Evolutionary conservation across 37 sponge, comb jelly and placozoan genomes (phyloP).

Genomic region (Spongilla lacustris): DNA sequence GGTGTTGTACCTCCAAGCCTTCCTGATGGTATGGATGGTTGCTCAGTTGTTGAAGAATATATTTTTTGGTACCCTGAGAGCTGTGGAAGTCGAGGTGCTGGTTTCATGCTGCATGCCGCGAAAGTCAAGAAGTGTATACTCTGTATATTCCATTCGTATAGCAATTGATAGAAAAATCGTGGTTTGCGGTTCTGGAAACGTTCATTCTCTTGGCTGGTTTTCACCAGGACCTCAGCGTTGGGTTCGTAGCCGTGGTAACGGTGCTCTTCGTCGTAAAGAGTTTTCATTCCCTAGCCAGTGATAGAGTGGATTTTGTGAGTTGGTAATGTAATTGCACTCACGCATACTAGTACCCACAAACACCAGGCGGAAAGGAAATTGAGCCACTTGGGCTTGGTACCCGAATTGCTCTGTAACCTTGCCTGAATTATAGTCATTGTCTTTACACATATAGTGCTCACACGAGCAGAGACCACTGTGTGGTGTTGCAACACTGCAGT

Average conservation of each 20-base stretch:
- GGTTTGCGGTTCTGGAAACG: constrained; percentile 96
- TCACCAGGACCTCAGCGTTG: constrained; percentile 83
- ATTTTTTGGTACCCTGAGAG: constrained; percentile 90
- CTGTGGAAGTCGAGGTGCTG: constrained; percentile 90
- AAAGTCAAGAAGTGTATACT: neutral
- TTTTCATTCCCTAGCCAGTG: constrained; percentile 93
- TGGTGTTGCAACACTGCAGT: too few relatives aligned
- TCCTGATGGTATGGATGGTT: constrained; percentile 73
- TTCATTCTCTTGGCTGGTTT: constrained; percentile 95
- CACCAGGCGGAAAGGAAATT: too few relatives aligned
- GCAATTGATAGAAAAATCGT: constrained; percentile 91
- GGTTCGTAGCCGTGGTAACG: constrained; percentile 86
- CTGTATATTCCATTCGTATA: constrained; percentile 13
- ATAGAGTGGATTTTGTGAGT: constrained; percentile 93
- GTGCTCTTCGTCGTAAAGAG: constrained; percentile 83
- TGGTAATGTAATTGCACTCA: neutral
- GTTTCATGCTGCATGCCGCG: neutral
- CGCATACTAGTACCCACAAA: neutral
- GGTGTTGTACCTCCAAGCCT: constrained; percentile 92
- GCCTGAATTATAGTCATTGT: too few relatives aligned
- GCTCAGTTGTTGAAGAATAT: constrained; percentile 73
- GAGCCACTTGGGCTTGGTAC: neutral
- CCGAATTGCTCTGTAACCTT: too few relatives aligned
- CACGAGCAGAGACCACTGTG: too few relatives aligned
- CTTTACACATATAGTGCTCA: too few relatives aligned